These are phyloP conservation scores for Plagodis pulveraria DNA, from an alignment of 2,888 invertebrate genomes.

Conservation along the genomic window DNA sequence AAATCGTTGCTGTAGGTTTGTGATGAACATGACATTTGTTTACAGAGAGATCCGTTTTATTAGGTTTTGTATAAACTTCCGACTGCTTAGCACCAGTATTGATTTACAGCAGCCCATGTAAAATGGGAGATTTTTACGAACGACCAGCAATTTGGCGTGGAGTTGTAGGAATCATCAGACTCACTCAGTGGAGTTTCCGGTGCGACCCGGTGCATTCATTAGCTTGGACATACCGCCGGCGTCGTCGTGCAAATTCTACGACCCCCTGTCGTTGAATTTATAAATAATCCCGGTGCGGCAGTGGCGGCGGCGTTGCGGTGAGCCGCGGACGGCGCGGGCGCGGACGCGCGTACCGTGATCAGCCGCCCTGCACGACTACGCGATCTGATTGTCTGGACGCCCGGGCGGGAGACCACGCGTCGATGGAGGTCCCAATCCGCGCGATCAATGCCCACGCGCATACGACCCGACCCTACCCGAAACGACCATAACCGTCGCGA, in stretches of 20 bases:
- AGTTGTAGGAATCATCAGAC: constrained; percentile 35
- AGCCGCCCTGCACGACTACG: constrained; percentile 70
- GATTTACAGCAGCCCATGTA: constrained; percentile 16
- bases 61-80: constrained; percentile 12
- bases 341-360: constrained; percentile 79
- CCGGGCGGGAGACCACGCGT: constrained; percentile 24
- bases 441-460: constrained; percentile 21
- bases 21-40: constrained; percentile 34
- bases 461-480: constrained; percentile 16
- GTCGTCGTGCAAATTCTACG: constrained; percentile 80
- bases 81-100: constrained; percentile 3
- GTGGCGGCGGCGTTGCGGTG: constrained; percentile 82
- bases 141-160: neutral
- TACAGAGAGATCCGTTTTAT: constrained; percentile 10
- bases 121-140: neutral
- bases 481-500: constrained; percentile 18
- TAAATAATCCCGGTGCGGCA: constrained; percentile 82
- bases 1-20: constrained; percentile 28
- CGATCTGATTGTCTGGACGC: constrained; percentile 46
- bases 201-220: constrained; percentile 57
- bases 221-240: constrained; percentile 70
- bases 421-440: constrained; percentile 31
- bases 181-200: constrained; percentile 59
- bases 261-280: constrained; percentile 84
- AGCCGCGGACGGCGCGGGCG: constrained; percentile 85